Conservation (phyloP, 2,797 vertebrate species). For the Liasis olivaceus region DNA sequence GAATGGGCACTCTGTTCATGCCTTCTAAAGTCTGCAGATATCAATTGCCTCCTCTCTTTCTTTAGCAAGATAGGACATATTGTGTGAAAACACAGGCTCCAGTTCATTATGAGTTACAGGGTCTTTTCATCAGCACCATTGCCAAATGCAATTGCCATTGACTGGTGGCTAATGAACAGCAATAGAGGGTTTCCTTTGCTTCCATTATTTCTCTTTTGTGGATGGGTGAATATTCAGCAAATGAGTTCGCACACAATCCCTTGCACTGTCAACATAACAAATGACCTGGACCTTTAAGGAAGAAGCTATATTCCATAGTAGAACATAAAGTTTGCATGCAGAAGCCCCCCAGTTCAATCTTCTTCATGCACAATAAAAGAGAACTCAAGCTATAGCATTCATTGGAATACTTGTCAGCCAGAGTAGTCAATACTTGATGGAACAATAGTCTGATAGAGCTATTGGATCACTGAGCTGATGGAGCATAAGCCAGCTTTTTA, state of each 20-base stretch:
- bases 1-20: fast-evolving
- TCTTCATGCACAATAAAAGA: background rate
- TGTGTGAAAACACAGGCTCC: slow-evolving; percentile 30
- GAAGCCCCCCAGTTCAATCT: background rate
- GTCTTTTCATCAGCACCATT: slow-evolving; percentile 22
- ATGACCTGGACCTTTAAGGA: background rate
- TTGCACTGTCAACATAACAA: slow-evolving; percentile 33
- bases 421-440: background rate
- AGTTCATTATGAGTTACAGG: slow-evolving; percentile 22
- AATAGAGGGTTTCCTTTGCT: slow-evolving; percentile 23
- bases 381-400: background rate
- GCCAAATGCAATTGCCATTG: slow-evolving; percentile 2
- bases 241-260: slow-evolving; percentile 48
- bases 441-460: background rate
- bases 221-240: slow-evolving; percentile 51
- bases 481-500: background rate
- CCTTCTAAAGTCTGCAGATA: background rate
- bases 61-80: slow-evolving; percentile 32
- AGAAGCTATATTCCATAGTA: background rate
- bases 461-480: background rate
- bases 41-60: slow-evolving; percentile 41
- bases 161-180: slow-evolving; percentile 47
- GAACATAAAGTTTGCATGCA: background rate
- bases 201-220: slow-evolving; percentile 45
- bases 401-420: background rate